Conservation (phyloP, 2,113 vertebrate species). For the Neofelis nebulosa region DNA sequence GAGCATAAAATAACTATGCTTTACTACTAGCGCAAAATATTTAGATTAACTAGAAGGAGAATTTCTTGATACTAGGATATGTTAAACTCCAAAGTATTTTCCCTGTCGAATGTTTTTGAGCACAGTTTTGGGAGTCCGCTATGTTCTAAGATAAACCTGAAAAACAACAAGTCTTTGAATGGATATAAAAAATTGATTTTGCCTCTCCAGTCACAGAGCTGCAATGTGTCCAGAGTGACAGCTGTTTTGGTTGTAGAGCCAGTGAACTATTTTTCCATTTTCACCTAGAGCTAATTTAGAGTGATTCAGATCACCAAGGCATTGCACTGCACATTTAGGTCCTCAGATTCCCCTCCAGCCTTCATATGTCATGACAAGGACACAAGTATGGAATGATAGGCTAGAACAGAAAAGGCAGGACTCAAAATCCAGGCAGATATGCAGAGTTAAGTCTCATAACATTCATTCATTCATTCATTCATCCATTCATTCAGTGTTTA, state of each 20-base stretch:
- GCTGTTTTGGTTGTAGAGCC: neutral
- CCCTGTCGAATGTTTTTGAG: neutral
- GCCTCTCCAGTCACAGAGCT: neutral
- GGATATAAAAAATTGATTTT: neutral
- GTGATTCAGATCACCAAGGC: neutral
- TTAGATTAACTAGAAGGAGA: neutral
- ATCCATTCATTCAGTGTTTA: neutral
- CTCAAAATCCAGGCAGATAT: neutral
- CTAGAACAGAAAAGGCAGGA: neutral
- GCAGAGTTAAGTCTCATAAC: neutral
- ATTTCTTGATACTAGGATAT: neutral
- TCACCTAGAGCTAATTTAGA: neutral
- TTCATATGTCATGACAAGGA: neutral
- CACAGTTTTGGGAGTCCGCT: neutral
- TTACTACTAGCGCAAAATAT: neutral
- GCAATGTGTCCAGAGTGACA: neutral
- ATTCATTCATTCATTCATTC: neutral
- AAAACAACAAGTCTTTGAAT: neutral
- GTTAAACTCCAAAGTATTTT: neutral
- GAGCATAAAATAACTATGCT: neutral
- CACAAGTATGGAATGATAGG: neutral
- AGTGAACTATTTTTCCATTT: neutral
- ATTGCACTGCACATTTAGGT: rapidly evolving
- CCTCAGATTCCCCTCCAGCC: neutral
- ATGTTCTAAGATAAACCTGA: neutral